Conservation (phyloP, 2,113 vertebrate genomes). For the Podarcis raffonei region DNA sequence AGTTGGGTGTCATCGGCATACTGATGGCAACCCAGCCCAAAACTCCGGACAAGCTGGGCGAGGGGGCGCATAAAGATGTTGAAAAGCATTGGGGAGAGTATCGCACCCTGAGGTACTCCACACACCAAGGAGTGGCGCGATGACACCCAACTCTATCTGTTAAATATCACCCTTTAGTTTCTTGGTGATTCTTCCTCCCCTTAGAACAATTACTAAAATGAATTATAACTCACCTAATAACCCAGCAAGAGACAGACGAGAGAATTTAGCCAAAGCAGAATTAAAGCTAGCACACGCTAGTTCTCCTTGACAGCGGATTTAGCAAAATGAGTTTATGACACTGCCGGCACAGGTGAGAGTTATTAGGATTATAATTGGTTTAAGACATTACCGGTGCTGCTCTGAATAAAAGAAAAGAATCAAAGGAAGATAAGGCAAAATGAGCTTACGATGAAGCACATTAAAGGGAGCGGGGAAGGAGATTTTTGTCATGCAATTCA, state of each 20-base stretch:
- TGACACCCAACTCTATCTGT: too few species aligned
- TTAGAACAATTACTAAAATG: not conserved
- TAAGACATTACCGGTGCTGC: slow-evolving; percentile 48
- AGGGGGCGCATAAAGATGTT: too few species aligned
- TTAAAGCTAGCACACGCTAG: slow-evolving; percentile 28
- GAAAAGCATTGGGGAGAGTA: too few species aligned
- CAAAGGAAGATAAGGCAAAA: slow-evolving; percentile 39
- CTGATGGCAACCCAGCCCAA: too few species aligned
- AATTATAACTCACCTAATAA: not conserved
- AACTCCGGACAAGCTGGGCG: too few species aligned
- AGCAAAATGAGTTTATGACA: slow-evolving; percentile 34
- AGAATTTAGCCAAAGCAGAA: slow-evolving; percentile 20
- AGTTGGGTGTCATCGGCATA: too few species aligned
- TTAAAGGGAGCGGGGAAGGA: slow-evolving; percentile 12
- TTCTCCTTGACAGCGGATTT: slow-evolving; percentile 5
- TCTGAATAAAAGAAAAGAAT: slow-evolving; percentile 52
- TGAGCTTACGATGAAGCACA: slow-evolving; percentile 31
- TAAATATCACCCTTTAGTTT: fast-evolving
- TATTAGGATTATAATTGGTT: slow-evolving; percentile 62
- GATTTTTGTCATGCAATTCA: not conserved
- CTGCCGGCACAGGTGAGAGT: slow-evolving; percentile 24
- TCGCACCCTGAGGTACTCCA: too few species aligned
- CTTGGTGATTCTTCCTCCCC: fast-evolving
- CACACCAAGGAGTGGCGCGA: too few species aligned
- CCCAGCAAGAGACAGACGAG: not conserved